Conservation (phyloP, 92 coral and sea anemone genomes). For the Muricea muricata region DNA sequence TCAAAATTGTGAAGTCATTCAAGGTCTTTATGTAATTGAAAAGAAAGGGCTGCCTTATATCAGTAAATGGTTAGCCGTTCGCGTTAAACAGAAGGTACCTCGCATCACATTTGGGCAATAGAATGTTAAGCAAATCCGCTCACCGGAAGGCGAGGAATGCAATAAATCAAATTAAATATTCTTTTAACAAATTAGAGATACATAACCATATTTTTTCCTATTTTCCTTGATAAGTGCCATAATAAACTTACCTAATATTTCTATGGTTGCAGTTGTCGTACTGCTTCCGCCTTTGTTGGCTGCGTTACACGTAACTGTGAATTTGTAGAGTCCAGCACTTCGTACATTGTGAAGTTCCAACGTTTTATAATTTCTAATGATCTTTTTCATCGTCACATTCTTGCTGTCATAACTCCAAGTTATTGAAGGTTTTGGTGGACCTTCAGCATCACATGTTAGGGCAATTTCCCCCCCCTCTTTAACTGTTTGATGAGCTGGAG, state of each 20-base stretch:
- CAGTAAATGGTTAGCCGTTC: no score
- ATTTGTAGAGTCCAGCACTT: constrained; percentile 8
- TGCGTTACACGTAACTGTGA: constrained; percentile 26
- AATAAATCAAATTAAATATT: background rate
- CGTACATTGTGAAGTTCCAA: constrained; percentile 16
- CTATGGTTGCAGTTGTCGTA: background rate
- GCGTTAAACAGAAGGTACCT: no score
- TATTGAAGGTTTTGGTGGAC: background rate
- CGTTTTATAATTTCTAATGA: background rate
- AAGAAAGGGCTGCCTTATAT: no score
- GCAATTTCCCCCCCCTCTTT: constrained; percentile 24
- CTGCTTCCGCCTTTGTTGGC: constrained; percentile 48
- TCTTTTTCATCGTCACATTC: background rate
- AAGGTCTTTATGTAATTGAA: no score
- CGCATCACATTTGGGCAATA: no score
- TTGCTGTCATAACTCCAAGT: background rate
- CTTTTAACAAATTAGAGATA: background rate
- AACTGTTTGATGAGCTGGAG: constrained; percentile 6
- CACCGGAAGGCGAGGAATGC: no score
- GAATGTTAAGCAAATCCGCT: no score
- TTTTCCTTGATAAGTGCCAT: no score
- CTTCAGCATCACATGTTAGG: constrained; percentile 18
- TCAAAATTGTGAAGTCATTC: no score
- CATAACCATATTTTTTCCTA: no score
- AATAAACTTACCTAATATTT: constrained; percentile 27